Percentiles rank a stretch among this genome's conserved stretches.
phyloP scores from a whole-genome alignment of 2,113 vertebrate species.

The Centropus unirufus region DNA sequence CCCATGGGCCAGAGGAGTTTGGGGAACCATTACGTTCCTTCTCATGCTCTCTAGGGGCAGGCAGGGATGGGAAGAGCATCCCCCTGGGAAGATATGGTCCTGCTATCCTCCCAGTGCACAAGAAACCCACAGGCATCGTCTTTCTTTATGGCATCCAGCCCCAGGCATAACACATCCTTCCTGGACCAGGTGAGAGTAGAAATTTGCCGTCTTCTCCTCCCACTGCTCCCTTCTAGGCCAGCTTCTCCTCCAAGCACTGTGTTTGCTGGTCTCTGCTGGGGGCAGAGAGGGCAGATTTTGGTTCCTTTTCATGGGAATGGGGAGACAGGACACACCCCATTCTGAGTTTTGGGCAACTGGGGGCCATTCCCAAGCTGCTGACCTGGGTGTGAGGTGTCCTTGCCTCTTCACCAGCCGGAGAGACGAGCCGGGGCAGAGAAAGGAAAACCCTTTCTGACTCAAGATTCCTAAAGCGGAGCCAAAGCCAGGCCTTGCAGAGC shows the following conservation, averaged over 20 bases:
- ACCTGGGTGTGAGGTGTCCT: background rate
- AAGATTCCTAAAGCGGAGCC: background rate
- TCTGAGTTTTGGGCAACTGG: background rate
- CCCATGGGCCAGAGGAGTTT: too few species aligned
- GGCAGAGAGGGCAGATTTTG: background rate
- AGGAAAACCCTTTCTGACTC: background rate
- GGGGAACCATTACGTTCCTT: background rate
- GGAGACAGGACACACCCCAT: background rate
- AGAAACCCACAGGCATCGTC: background rate
- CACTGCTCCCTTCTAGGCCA: background rate
- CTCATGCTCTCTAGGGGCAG: background rate
- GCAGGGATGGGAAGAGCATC: background rate
- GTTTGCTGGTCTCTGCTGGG: background rate
- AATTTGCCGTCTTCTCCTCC: background rate
- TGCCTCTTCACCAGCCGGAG: rapidly evolving
- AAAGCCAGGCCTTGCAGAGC: background rate
- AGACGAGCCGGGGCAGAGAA: background rate
- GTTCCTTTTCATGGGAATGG: background rate
- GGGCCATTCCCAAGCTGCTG: background rate
- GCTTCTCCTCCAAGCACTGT: background rate
- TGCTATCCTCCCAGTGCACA: rapidly evolving
- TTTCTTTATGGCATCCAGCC: background rate
- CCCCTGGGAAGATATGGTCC: rapidly evolving
- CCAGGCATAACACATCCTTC: background rate
- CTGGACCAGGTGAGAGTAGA: background rate